Base-by-base conservation (phyloP, 2,888 invertebrate species). In the Geophilus truncorum region DNA sequence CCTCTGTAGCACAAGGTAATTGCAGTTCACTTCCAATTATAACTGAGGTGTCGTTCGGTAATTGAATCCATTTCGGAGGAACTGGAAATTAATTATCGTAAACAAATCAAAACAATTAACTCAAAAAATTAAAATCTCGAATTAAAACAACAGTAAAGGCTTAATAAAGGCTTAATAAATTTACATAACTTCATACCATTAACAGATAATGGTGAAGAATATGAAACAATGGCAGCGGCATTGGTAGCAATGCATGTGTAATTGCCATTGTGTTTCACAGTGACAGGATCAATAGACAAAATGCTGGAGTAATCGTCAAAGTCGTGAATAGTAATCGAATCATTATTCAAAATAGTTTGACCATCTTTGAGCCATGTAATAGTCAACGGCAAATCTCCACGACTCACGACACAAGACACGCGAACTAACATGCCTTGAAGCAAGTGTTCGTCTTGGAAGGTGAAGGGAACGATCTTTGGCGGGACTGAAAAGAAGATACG, bases 291-390 rank as follows among this genome's bases (percentile, higher is more conserved):
- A 80, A 81, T 81, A 15, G 81, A 75, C 15, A 81, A 57, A 77
- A 81, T 62, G 32, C 80, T 81, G 45, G 81, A 81, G 34, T 62
- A 81, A 25, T 81, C 80, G 23, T 81, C 81, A 25, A 81, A 51
- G 23, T 75, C 51, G 10, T 80, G 76, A 12, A 81, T 21, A n/a
- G 34, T 45, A 23, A 81, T 77, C 1, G 70, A 80, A 12, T 75
- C 12, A 23, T 40, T 18, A 18, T 30, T 32, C 5, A 77, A 34
- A 51, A 81, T 40, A 0, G 88, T 92, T 90, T 86, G 91, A 89
- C 92, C 93, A 89, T 94, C 93, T 90, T 93, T 93, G 84, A 92
- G 91, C 94, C 94, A 94, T 87, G 90, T 90, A 87, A 94, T 92
- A 86, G 91, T 90, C 84, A 94, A 89, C 84, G 94, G 94, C 85